Base-by-base conservation (phyloP, 2,888 invertebrate species). In the Folsomia candida region DNA sequence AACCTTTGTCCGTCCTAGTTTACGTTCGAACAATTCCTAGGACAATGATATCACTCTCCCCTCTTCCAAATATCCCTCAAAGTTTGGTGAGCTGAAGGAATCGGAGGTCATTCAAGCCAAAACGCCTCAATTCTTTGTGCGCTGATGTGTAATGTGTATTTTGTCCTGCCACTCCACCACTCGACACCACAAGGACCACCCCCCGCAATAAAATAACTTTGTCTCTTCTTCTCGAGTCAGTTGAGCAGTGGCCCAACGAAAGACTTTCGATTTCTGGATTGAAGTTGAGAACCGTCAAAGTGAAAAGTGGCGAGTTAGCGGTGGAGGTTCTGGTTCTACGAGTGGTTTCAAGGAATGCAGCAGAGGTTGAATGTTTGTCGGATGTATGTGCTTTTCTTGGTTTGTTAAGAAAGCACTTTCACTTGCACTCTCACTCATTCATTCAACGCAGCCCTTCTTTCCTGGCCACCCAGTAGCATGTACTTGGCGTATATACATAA, bases 31-130 rank as follows among this genome's bases (percentile, higher is more conserved):
- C 54, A 54, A 54, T 54, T 54, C 54, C 18, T 20, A 20, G 54
- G 54, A 54, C 54, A 54, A 37, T 37, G 54, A n/a, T 54, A 54
- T 22, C 54, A 6, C 54, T 54, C n/a, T 54, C 37, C 37, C 14
- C 37, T 37, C 37, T 37, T 37, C 37, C 37, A 37, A 37, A 37
- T n/a, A n/a, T n/a, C n/a, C n/a, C n/a, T n/a, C n/a, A n/a, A 14
- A 37, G 37, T 37, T 14, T 9, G 37, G 4, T 37, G 37, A 37
- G 37, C 14, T 37, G 37, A 22, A 54, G 54, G n/a, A 59, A 59
- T 25, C 27, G 59, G 59, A 59, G 59, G 59, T 25, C 59, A 59
- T 59, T 59, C 59, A 59, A 59, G 59, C 26, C 24, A 59, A 59
- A 59, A 26, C 59, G 59, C 27, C 59, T 59, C 24, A 59, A 59